A percentile compares a stretch with the other conserved stretches of the same genome.
These are phyloP conservation scores for Tetramorium parvispinum DNA, from an alignment of 1,140 invertebrate genomes.

Conservation along the genomic window DNA sequence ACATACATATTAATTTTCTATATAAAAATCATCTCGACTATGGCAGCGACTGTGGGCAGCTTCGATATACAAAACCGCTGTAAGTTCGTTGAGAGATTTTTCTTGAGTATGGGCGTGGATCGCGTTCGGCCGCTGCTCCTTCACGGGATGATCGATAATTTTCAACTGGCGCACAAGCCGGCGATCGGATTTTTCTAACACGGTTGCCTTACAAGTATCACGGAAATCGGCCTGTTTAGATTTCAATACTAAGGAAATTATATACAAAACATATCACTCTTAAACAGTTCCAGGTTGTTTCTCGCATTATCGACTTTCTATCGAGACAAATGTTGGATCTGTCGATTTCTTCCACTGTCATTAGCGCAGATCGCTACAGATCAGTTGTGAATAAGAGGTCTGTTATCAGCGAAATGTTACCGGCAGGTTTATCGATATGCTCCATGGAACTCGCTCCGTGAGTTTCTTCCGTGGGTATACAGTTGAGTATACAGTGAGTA, in stretches of 20 bases:
- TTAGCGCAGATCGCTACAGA: not conserved
- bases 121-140: not conserved
- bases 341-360: not conserved
- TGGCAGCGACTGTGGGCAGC: conserved; percentile 21
- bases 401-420: conserved; percentile 12
- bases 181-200: not conserved
- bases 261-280: not conserved
- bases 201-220: not conserved
- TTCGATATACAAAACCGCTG: conserved; percentile 70
- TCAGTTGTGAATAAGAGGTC: not conserved
- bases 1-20: conserved; percentile 71
- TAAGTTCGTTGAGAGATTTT: conserved; percentile 72
- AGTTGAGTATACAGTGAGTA: conserved; percentile 14
- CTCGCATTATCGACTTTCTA: not conserved
- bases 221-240: not conserved
- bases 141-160: not conserved
- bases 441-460: not conserved
- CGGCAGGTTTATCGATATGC: conserved; percentile 23
- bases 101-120: not conserved
- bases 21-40: conserved; percentile 71
- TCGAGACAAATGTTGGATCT: not conserved
- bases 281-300: not conserved
- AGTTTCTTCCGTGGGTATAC: conserved; percentile 19
- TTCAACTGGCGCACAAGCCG: not conserved
- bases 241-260: conserved; percentile 9